Evolutionary conservation across 1,140 invertebrate species (phyloP).

Genomic region (Doryteuthis pealeii): DNA sequence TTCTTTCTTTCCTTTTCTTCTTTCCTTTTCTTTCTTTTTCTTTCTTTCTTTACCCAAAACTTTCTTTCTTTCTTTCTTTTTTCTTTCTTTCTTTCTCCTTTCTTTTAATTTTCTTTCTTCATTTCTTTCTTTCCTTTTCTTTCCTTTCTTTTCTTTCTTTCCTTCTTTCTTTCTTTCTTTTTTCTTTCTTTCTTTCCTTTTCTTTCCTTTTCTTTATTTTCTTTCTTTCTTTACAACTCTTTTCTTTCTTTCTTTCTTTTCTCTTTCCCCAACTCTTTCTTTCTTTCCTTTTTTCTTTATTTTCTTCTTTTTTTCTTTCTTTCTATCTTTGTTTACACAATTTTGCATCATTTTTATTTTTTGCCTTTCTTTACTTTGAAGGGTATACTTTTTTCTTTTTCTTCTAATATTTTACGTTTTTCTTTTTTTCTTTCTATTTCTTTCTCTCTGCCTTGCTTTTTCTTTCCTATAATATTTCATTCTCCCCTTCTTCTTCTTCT

Average conservation of each 20-base stretch:
- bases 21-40: not conserved
- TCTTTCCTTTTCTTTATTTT: not conserved
- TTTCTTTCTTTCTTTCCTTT: not conserved
- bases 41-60: conserved; percentile 14
- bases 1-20: not conserved
- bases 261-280: not conserved
- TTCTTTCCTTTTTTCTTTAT: not conserved
- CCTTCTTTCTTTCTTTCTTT: not conserved
- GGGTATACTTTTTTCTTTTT: not conserved
- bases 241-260: not conserved
- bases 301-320: too few relatives aligned
- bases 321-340: too few relatives aligned
- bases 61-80: conserved; percentile 9
- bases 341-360: too few relatives aligned
- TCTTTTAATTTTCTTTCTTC: not conserved
- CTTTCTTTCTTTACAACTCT: not conserved
- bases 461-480: too few relatives aligned
- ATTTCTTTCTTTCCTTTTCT: not conserved
- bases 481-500: too few relatives aligned
- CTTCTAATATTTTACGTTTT: too few relatives aligned
- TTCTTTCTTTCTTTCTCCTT: not conserved
- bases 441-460: too few relatives aligned
- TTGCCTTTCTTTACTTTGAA: too few relatives aligned
- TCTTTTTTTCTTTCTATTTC: too few relatives aligned
- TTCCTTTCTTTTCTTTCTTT: conserved; percentile 10